phyloP scores from a whole-genome alignment of 35 echinoderm and acorn worm genomes.

The Eucidaris tribuloides region DNA sequence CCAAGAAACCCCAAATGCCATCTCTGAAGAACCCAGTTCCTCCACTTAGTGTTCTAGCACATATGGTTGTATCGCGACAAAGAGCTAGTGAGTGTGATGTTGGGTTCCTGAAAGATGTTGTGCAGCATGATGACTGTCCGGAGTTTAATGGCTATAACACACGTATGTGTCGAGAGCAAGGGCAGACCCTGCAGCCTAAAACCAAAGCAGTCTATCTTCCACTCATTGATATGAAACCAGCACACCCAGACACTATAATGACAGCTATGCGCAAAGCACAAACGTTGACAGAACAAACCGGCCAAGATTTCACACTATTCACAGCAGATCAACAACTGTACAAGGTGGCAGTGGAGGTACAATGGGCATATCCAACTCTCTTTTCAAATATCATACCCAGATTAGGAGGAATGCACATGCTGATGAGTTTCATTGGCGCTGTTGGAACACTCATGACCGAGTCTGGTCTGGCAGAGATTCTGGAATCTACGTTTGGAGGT shows the following conservation, averaged over 20 bases:
- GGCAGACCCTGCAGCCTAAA: neutral
- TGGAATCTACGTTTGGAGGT: constrained; percentile 50
- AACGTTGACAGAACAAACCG: neutral
- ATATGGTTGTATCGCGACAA: constrained; percentile 8
- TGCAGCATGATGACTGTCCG: constrained; percentile 12
- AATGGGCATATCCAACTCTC: constrained; percentile 47
- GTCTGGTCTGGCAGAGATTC: constrained; percentile 24
- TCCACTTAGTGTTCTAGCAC: constrained; percentile 12
- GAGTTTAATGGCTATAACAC: constrained; percentile 63
- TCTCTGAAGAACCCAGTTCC: neutral
- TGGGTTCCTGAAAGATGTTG: constrained; percentile 38
- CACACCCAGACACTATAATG: constrained; percentile 55
- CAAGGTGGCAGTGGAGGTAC: constrained; percentile 41
- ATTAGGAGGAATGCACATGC: constrained; percentile 34
- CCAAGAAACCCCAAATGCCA: constrained; percentile 46
- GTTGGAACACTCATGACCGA: constrained; percentile 43
- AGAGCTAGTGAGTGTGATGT: constrained; percentile 43
- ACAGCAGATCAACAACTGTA: constrained; percentile 64
- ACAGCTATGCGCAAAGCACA: constrained; percentile 51
- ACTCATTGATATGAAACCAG: constrained; percentile 51
- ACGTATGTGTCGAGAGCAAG: neutral
- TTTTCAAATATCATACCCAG: constrained; percentile 5
- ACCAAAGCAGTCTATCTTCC: constrained; percentile 61
- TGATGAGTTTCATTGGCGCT: constrained; percentile 42
- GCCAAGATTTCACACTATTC: constrained; percentile 37